Evolutionary conservation across 2,797 vertebrate genomes (phyloP).

Genomic region (Sebastes itinus): DNA sequence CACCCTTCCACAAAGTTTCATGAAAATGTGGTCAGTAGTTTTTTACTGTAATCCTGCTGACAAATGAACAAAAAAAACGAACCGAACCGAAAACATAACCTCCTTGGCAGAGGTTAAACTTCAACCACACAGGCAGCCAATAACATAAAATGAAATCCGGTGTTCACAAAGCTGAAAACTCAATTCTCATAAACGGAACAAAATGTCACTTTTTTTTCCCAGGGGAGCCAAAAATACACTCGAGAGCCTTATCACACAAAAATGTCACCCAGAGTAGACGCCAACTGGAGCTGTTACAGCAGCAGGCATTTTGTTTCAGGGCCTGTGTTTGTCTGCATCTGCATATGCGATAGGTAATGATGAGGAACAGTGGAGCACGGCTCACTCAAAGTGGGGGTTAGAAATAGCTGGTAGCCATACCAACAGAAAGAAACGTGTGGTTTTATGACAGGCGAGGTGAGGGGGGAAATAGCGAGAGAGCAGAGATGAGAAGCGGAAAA

Average conservation of each 20-base stretch:
- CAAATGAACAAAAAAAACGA: neutral
- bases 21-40: neutral
- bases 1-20: neutral
- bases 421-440: slow-evolving; percentile 40
- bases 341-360: slow-evolving; percentile 54
- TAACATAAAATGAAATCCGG: slow-evolving; percentile 1
- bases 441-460: slow-evolving; percentile 42
- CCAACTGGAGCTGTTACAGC: slow-evolving; percentile 28
- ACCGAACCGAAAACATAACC: neutral
- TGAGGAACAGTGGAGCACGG: slow-evolving; percentile 30
- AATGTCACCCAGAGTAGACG: slow-evolving; percentile 29
- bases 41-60: neutral
- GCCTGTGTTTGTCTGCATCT: slow-evolving; percentile 28
- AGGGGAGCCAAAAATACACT: slow-evolving; percentile 41
- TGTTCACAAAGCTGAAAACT: slow-evolving; percentile 27
- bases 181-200: slow-evolving; percentile 24
- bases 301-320: neutral
- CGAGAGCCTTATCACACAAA: slow-evolving; percentile 30
- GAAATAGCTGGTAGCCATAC: slow-evolving; percentile 54
- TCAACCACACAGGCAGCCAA: neutral
- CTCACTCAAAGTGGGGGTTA: slow-evolving; percentile 24
- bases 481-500: slow-evolving; percentile 31
- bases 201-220: slow-evolving; percentile 23
- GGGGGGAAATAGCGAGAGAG: neutral
- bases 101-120: neutral